Evolutionary conservation across 2,797 vertebrate genomes (phyloP), one percentile per base, ranked within the genome.

Genomic region (Odontamblyopus lacepedii): DNA sequence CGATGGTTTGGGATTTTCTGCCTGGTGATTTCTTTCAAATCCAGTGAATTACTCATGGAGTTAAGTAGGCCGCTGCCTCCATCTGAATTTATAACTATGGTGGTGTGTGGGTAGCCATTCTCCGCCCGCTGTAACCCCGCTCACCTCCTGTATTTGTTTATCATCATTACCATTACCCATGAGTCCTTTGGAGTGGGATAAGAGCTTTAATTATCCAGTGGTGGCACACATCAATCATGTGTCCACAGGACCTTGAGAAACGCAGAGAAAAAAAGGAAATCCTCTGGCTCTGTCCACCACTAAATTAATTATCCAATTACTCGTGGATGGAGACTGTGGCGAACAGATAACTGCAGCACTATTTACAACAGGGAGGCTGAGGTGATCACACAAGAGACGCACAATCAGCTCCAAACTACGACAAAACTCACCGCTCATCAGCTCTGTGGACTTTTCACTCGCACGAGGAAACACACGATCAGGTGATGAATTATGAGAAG

Each of bases 231-330:
- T 93, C 91, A 88, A 83, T 92, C 88, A 88, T 68, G 72, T 75
- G 78, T 89, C 85, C 69, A 18, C 27, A 70, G 77, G 83, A 91
- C 83, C 83, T 89, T 83, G 83, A 29, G 29, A 77, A 76, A 76
- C 73, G 56, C 68, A 63, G 71, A 74, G 85, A 89, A 77, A 81
- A 87, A 85, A 78, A 29, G 69, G 89, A 88, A 93, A 92, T 89
- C 88, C 55, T 79, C 92, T 92, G 92, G 88, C 92, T 89, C 89
- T 92, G 91, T 93, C 90, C 82, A 13, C 73, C 77, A 82, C 85
- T 89, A 90, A 93, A 94, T 93, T 93, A 92, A 93, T 93, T 93
- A 93, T 93, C 91, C 91, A 93, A 93, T 92, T 93, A 92, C 82
- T 89, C 73, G 81, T 89, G 84, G 90, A 81, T 79, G 87, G 83